phyloP scores from a whole-genome alignment of 2,113 vertebrate species.

The Rissa tridactyla region DNA sequence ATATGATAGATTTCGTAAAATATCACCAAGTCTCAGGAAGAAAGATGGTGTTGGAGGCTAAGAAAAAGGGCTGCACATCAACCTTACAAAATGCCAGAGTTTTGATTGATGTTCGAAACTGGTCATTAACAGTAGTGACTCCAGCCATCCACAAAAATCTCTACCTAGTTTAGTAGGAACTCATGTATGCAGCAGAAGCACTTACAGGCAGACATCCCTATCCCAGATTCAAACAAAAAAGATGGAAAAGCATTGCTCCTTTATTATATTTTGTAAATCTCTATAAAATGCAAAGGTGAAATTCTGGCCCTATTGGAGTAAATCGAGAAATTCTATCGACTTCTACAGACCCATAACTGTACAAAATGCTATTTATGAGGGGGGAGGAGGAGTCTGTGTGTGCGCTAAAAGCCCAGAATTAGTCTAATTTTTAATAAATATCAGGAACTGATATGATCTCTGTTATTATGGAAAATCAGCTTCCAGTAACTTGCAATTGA shows the following conservation, averaged over 20 bases:
- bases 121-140: neutral
- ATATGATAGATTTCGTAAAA: slow-evolving; percentile 44
- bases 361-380: neutral
- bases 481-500: neutral
- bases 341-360: neutral
- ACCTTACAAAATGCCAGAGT: neutral
- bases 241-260: rapidly evolving
- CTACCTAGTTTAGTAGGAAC: neutral
- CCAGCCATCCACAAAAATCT: neutral
- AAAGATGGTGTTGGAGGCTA: slow-evolving; percentile 41
- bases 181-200: neutral
- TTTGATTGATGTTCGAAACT: neutral
- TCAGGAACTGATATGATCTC: neutral
- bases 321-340: neutral
- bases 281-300: neutral
- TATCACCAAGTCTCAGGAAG: slow-evolving; percentile 45
- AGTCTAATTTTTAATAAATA: neutral
- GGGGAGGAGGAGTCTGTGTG: neutral
- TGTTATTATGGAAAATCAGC: neutral
- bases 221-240: neutral
- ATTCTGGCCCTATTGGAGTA: neutral
- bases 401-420: neutral
- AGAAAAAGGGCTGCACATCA: slow-evolving; percentile 46
- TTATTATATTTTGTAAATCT: neutral
- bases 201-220: neutral